phyloP scores from a whole-genome alignment of 2,888 invertebrate species.

The Caenorhabditis wallacei region DNA sequence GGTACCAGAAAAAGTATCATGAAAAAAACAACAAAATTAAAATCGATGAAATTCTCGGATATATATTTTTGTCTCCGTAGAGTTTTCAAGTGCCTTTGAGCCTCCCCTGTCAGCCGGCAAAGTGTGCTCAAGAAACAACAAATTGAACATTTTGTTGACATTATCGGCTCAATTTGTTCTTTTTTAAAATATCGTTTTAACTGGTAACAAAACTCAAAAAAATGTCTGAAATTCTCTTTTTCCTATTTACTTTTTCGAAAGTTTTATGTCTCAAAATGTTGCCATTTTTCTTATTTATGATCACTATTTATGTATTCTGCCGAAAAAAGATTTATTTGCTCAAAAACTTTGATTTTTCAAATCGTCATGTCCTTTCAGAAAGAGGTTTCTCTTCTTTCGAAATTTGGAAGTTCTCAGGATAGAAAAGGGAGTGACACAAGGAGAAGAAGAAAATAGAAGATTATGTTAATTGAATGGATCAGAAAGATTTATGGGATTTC shows the following conservation, averaged over 20 bases:
- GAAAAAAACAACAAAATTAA: slow-evolving; percentile 38
- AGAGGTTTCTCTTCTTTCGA: not conserved
- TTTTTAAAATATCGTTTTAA: slow-evolving; percentile 21
- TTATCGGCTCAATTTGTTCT: slow-evolving; percentile 50
- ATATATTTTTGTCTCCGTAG: slow-evolving; percentile 10
- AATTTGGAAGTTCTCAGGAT: not conserved
- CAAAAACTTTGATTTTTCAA: slow-evolving; percentile 18
- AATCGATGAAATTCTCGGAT: slow-evolving; percentile 24
- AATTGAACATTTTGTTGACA: slow-evolving; percentile 49
- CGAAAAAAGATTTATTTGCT: slow-evolving; percentile 10
- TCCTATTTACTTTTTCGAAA: slow-evolving; percentile 22
- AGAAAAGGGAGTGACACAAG: not conserved
- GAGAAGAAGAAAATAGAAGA: too few relatives aligned
- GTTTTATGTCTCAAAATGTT: slow-evolving; percentile 41
- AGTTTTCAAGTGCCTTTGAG: slow-evolving; percentile 37
- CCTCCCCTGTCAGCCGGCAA: slow-evolving; percentile 26
- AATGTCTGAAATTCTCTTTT: slow-evolving; percentile 19
- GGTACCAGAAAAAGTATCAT: not conserved
- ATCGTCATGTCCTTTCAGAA: slow-evolving; percentile 6
- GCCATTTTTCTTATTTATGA: slow-evolving; percentile 36
- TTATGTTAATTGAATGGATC: slow-evolving; percentile 25
- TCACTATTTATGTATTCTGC: not conserved
- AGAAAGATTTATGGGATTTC: slow-evolving; percentile 41
- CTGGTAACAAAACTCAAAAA: slow-evolving; percentile 21
- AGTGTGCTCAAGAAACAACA: slow-evolving; percentile 50